Base-by-base conservation (phyloP, 2,113 vertebrate species). In the Sardina pilchardus region DNA sequence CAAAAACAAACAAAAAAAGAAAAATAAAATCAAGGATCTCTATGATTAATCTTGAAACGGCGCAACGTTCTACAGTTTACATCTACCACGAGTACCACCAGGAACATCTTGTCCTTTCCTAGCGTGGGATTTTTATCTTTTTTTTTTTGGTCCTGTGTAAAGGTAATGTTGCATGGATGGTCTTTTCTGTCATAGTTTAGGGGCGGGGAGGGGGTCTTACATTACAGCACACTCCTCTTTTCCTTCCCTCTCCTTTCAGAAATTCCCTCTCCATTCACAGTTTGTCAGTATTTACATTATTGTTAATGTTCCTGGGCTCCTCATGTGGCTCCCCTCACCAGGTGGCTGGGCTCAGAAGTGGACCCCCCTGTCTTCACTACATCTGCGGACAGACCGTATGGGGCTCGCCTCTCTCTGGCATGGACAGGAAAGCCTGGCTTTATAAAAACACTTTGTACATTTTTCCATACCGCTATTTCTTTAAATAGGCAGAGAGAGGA, bases 71-170 rank as follows among this genome's bases (percentile, higher is more conserved):
- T 84, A 86, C 48, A 56, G 43, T 84, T 83, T 86, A 86, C 88
- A 90, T 88, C 89, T 47, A 89, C 85, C 87, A 85, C 81, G 81
- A 48, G 85, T 93, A 90, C 91, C 90, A 89, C 87, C 87, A 89
- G 88, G 84, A 90, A 43, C 87, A 81, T 86, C 83, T 87, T 42
- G 86, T 36, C 89, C 50, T 85, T 82, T n/a, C n/a, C 39, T 81
- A 43, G 7, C 9, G 75, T 43, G 19, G 42, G 67, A 87, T 90
- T 88, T 88, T 89, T 42, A 67, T 82, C 34, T 86, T 92, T 39
- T 71, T 82, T 42, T 86, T 92, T 93, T 93, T 94, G 94, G 94
- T 95, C 93, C 91, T 89, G 90, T 89, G 85, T 92, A 87, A 89
- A 82, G 86, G 85, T 89, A 71, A 43, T 83, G 47, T 67, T 84